Conservation (phyloP, 2,113 vertebrate genomes). For the Tetrax tetrax region DNA sequence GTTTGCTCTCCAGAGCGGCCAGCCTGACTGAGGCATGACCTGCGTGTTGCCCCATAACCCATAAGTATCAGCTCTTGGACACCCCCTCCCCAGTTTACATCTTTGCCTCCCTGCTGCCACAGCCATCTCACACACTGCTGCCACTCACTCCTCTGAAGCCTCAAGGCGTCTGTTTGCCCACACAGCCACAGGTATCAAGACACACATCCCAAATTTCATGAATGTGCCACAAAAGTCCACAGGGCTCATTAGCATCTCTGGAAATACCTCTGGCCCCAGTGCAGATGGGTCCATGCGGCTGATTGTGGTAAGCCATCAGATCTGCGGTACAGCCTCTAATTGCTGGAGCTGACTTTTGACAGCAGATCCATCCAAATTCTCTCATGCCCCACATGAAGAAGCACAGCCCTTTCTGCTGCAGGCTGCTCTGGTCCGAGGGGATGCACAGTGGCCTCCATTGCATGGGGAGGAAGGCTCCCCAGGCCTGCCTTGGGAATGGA, state of each 20-base stretch:
- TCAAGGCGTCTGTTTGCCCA: not conserved
- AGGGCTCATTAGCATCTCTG: not conserved
- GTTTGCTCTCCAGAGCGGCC: not conserved
- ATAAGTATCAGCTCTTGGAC: not conserved
- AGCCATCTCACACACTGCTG: not conserved
- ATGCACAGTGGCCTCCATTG: not conserved
- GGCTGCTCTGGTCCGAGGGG: not conserved
- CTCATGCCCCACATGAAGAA: not conserved
- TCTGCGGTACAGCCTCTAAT: not conserved
- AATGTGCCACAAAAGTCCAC: not conserved
- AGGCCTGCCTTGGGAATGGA: not conserved
- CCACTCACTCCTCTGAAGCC: not conserved
- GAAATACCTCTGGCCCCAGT: not conserved
- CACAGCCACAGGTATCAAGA: not conserved
- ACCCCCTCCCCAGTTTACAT: not conserved
- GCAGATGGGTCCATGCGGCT: not conserved
- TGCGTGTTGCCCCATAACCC: not conserved
- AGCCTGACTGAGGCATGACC: not conserved
- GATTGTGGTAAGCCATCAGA: not conserved
- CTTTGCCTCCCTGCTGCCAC: not conserved
- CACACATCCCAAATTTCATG: not conserved
- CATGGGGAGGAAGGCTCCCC: not conserved
- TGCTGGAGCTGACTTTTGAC: not conserved
- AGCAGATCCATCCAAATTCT: not conserved
- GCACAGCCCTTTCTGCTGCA: not conserved